Base-by-base conservation (phyloP, 1,140 invertebrate species). In the Lucilia cuprina region DNA sequence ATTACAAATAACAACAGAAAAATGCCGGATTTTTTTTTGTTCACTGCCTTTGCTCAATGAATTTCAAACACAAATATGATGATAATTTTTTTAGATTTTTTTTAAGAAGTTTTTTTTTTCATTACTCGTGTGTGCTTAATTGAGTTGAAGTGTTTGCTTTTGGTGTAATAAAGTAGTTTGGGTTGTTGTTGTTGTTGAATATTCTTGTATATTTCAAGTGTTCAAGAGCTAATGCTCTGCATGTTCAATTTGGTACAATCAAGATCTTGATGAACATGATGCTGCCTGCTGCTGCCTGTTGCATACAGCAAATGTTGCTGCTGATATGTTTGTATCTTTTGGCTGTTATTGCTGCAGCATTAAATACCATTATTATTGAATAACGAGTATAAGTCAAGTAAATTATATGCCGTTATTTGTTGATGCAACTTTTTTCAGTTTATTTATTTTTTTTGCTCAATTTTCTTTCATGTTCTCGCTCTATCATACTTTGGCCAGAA, bases 301-400 rank as follows among this genome's bases (percentile, higher is more conserved):
- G 50, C 50, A 41, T 41, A 10, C 5, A 14, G 50, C 50, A 55
- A n/a, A 4, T 41, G 74, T n/a, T 1, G 14, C 74, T 41, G 14
- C 34, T 14, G 74, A 41, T 41, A 41, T 41, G 41, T 7, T 10
- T 41, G 41, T 10, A 41, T 7, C 41, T 41, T 41, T 41, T 41
- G 41, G 10, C 34, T 77, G 25, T 30, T 30, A 30, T 30, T 30
- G 34, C 34, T 41, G 74, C 5, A 12, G 50, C 74, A n/a, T 77
- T 80, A 80, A 80, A 80, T 80, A 80, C 77, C 77, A 80, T 80
- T 80, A 80, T 80, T 80, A 80, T 80, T 80, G 77, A 80, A 80
- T 80, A 80, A 80, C 77, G 77, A 80, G 77, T 80, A 80, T 80
- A 49, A 80, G 77, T 80, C 77, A 80, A 80, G 77, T 80, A 80